These are phyloP conservation scores for Spicauda simplicius DNA, from an alignment of 2,888 invertebrate genomes.

Conservation along the genomic window DNA sequence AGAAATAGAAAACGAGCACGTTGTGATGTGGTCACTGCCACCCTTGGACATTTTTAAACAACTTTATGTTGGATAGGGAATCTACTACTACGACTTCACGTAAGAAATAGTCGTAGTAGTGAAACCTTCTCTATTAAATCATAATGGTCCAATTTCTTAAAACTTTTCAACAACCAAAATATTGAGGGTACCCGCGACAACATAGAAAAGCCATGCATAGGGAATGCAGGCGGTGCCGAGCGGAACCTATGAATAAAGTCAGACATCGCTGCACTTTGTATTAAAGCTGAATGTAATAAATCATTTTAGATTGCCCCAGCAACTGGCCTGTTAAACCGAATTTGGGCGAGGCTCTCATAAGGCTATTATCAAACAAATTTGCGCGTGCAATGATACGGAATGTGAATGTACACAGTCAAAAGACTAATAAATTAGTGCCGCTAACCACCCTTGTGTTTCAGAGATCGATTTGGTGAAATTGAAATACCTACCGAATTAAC, in stretches of 20 bases:
- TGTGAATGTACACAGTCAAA: constrained; percentile 11
- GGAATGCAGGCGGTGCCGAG: neutral
- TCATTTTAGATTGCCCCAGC: constrained; percentile 30
- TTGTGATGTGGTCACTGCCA: no score
- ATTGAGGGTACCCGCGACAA: no score
- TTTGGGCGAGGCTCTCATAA: constrained; percentile 23
- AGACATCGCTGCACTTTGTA: constrained; percentile 8
- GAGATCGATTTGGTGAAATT: constrained; percentile 9
- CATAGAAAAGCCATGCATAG: no score
- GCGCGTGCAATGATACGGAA: constrained; percentile 21
- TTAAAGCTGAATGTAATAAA: constrained; percentile 31
- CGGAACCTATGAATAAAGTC: constrained; percentile 3
- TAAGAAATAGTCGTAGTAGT: no score
- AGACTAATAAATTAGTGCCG: constrained; percentile 22
- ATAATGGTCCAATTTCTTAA: no score
- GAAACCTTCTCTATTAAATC: no score
- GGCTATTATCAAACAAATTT: constrained; percentile 35
- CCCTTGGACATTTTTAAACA: no score
- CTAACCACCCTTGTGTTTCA: constrained; percentile 3
- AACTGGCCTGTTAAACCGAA: constrained; percentile 28
- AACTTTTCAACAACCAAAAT: no score
- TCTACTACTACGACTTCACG: no score
- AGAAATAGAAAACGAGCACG: no score
- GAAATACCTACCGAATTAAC: neutral
- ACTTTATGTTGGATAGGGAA: no score